Conservation (phyloP, 2,797 vertebrate genomes). For the Diplodus sargus region DNA sequence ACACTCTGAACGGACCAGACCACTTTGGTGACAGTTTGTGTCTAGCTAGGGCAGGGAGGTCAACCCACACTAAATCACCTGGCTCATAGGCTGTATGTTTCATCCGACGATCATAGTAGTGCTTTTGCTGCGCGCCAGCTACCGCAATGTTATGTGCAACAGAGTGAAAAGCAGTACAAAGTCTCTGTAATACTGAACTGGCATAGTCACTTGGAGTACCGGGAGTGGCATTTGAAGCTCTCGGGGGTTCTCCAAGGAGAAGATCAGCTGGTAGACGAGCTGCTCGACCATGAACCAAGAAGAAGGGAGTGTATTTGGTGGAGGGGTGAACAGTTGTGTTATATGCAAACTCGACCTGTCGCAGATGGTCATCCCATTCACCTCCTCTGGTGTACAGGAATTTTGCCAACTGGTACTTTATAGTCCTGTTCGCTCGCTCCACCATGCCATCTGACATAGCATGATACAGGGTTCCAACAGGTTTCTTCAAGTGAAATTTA, state of each 20-base stretch:
- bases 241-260: slow-evolving; percentile 5
- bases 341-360: slow-evolving; percentile 36
- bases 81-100: slow-evolving; percentile 27
- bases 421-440: neutral
- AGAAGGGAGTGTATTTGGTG: slow-evolving; percentile 21
- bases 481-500: too few relatives aligned
- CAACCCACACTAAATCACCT: slow-evolving; percentile 41
- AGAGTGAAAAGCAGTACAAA: slow-evolving; percentile 17
- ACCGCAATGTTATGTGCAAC: slow-evolving; percentile 22
- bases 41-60: slow-evolving; percentile 28
- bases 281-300: neutral
- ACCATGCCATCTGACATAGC: slow-evolving; percentile 33
- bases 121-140: slow-evolving; percentile 31
- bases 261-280: slow-evolving; percentile 27
- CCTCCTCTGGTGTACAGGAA: slow-evolving; percentile 34
- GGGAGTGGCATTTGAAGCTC: slow-evolving; percentile 9
- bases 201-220: slow-evolving; percentile 37
- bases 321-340: slow-evolving; percentile 36
- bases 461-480: too few relatives aligned
- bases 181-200: slow-evolving; percentile 9
- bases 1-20: slow-evolving; percentile 36
- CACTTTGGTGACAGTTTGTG: slow-evolving; percentile 44
- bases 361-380: slow-evolving; percentile 37
- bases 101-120: slow-evolving; percentile 25
- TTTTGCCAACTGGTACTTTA: slow-evolving; percentile 35